Evolutionary conservation across 2,797 vertebrate genomes (phyloP).

Genomic region (Erethizon dorsatum): DNA sequence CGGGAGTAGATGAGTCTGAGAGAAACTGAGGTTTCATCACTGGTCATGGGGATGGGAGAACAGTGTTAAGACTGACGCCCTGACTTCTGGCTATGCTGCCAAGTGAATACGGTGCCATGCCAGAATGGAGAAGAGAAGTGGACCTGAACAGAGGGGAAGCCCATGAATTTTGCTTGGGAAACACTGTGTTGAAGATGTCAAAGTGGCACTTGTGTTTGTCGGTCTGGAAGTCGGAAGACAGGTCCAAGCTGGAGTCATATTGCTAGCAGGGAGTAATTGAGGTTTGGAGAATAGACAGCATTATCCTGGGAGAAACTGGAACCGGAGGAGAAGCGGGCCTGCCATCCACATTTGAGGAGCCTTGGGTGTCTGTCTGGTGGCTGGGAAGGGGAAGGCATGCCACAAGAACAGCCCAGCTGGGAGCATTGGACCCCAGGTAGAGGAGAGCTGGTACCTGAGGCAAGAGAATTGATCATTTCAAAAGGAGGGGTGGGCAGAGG

Average conservation of each 20-base stretch:
- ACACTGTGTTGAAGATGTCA: background rate
- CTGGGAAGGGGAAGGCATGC: background rate
- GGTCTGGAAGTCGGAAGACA: background rate
- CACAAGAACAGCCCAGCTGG: background rate
- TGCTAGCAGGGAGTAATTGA: background rate
- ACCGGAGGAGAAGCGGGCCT: background rate
- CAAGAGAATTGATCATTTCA: background rate
- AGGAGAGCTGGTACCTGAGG: background rate
- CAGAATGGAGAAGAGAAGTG: background rate
- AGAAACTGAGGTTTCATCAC: background rate
- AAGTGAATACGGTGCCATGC: background rate
- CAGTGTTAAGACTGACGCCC: background rate
- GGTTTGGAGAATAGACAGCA: background rate
- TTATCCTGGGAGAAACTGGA: background rate
- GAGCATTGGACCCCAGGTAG: background rate
- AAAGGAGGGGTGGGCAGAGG: background rate
- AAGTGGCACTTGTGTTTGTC: background rate
- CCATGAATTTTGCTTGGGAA: background rate
- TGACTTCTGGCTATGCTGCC: slow-evolving; percentile 4
- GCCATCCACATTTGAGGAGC: background rate
- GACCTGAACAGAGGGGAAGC: background rate
- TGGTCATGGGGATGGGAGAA: background rate
- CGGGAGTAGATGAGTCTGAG: background rate
- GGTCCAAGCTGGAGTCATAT: background rate
- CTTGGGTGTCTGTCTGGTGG: background rate